Evolutionary conservation across 2,888 invertebrate species (phyloP), one percentile per base, ranked within the genome.

Genomic region (Protophormia terraenovae): DNA sequence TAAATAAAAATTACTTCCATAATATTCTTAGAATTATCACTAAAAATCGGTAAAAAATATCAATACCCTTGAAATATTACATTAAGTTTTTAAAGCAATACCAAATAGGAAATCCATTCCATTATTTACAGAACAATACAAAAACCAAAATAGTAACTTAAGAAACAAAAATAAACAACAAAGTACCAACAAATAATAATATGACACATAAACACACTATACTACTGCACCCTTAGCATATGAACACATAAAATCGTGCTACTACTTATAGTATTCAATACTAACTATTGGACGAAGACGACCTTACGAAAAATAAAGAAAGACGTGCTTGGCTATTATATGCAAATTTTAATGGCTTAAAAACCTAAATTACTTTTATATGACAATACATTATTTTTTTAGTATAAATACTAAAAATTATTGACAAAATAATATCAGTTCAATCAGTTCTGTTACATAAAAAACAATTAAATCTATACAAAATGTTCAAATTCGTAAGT

Each of bases 401-500:
- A n/a, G 2, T 71, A 62, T 75, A 75, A 75, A 75, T 60, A 62
- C 62, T n/a, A 6, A n/a, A 35, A 24, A 24, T 22, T 22, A 16
- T 16, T 75, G 6, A 24, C 2, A n/a, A 47, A 24, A 35, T 41
- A 29, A 12, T 58, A 58, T 41, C 72, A 72, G 58, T 72, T 58
- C 53, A 35, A 69, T 35, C 24, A 53, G 35, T 53, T 72, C 72
- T 58, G 29, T 45, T 58, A 32, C 29, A 45, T 3, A 41, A 6
- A 58, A 72, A 58, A 1, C 3, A 55, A 14, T 19, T 53, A 50
- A 62, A 29, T 22, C 10, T 22, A 55, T 24, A 24, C 22, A 86
- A 82, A 45, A 86, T 86, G 86, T 81, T 86, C 24, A 86, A 83
- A 72, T 58, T 58, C 29, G 72, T 72, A 58, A 72, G 72, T 72